phyloP scores from a whole-genome alignment of 2,113 vertebrate genomes.

The Paradoxurus hermaphroditus region DNA sequence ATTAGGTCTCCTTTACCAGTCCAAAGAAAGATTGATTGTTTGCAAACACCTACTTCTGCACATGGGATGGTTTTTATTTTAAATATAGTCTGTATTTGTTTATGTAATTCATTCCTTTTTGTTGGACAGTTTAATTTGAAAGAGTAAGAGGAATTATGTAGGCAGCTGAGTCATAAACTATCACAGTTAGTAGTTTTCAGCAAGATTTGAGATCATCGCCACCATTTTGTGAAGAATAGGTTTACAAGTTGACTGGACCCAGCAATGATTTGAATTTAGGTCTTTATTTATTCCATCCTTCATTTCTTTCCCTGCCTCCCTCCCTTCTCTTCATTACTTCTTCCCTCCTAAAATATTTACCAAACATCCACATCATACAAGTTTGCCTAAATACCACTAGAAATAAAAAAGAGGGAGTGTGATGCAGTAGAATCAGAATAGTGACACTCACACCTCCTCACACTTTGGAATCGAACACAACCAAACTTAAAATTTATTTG shows the following conservation, averaged over 20 bases:
- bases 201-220: not conserved
- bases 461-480: not conserved
- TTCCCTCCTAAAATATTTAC: not conserved
- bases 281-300: not conserved
- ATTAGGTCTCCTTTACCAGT: not conserved
- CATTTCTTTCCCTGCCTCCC: not conserved
- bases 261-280: not conserved
- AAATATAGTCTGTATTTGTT: not conserved
- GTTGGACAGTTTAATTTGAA: not conserved
- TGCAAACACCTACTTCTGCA: not conserved
- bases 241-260: not conserved
- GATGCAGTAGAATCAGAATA: not conserved
- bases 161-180: not conserved
- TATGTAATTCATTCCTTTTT: not conserved
- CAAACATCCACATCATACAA: not conserved
- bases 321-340: not conserved
- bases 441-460: accelerated
- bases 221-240: not conserved
- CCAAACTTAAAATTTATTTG: not conserved
- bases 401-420: not conserved
- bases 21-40: not conserved
- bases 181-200: not conserved
- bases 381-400: not conserved
- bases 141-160: not conserved
- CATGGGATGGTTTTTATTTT: not conserved